These are phyloP conservation scores for Lerista edwardsae DNA, from an alignment of 2,797 vertebrate genomes.

Conservation along the genomic window DNA sequence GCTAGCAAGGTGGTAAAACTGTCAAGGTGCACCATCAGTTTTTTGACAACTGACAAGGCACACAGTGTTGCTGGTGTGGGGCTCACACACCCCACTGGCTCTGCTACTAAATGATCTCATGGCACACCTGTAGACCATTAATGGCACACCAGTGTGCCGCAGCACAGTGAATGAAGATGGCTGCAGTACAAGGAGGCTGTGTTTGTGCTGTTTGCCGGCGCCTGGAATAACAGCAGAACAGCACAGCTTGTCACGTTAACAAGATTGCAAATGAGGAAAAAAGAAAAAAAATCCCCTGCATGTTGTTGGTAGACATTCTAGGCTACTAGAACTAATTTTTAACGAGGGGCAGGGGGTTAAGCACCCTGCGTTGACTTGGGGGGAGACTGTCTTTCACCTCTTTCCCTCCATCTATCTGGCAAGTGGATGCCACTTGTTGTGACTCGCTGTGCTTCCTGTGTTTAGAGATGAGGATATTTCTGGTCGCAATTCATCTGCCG, in stretches of 20 bases:
- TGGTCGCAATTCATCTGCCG: neutral
- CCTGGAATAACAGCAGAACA: neutral
- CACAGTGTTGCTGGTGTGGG: too few relatives aligned
- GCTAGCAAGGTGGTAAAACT: too few relatives aligned
- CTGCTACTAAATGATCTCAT: too few relatives aligned
- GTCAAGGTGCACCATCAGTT: too few relatives aligned
- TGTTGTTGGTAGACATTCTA: neutral
- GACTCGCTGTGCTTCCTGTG: slow-evolving; percentile 11
- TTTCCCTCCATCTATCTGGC: neutral
- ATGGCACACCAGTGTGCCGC: too few relatives aligned
- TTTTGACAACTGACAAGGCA: too few relatives aligned
- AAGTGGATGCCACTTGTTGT: slow-evolving; percentile 7
- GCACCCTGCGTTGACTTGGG: neutral
- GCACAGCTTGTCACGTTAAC: neutral
- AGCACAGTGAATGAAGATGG: too few relatives aligned
- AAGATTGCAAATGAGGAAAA: neutral
- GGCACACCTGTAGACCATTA: too few relatives aligned
- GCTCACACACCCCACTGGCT: too few relatives aligned
- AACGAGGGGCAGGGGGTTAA: neutral
- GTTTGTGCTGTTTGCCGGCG: too few relatives aligned
- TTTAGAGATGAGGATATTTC: slow-evolving; percentile 1
- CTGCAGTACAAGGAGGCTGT: neutral
- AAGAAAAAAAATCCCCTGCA: neutral
- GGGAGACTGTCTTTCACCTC: neutral
- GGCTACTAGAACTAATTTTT: neutral